Evolutionary conservation across 1,140 invertebrate genomes (phyloP), one percentile per base, ranked within the genome.

Genomic region (Euura saliciscinereae): DNA sequence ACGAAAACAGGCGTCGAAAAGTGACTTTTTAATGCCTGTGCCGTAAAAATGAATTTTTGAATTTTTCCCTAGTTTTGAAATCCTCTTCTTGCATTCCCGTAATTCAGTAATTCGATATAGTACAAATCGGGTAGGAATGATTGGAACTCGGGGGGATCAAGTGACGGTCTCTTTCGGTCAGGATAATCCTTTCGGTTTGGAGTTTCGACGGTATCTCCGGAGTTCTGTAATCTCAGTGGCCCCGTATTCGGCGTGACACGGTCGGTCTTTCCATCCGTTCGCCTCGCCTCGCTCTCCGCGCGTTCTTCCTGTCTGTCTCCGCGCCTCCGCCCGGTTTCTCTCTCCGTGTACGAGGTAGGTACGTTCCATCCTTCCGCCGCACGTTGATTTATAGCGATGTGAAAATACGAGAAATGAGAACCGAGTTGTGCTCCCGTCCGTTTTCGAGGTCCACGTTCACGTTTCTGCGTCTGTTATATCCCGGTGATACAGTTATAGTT

Each of bases 371-470:
- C 81, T 84, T 86, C 82, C 81, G 82, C 83, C 43, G 44, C 45
- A 64, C 71, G 78, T n/a, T 86, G 85, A 86, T 87, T 87, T 86
- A 87, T 86, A 78, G 83, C 80, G 77, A 85, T 80, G 82, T 28
- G 84, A 86, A 85, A 85, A 81, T 84, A 86, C 78, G 82, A 85
- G 84, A 84, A 86, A 86, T 85, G 84, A 86, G 84, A 85, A 81
- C 82, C 81, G 80, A 84, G 51, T 5, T 28, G 28, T 28, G 28
- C 66, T 43, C 66, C 66, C 66, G 66, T 11, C 43, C 13, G 69
- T 70, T 11, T 28, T n/a, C 44, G 45, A 4, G 8, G 51, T 59
- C 51, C 8, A 59, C 8, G 13, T 11, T 59, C 51, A n/a, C 51
- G 51, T 59, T 28, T 28, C 51, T 6, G 51, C 51, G 51, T 6